Evolutionary conservation across 2,113 vertebrate genomes (phyloP), one percentile per base, ranked within the genome.

Genomic region (Centropus unirufus): DNA sequence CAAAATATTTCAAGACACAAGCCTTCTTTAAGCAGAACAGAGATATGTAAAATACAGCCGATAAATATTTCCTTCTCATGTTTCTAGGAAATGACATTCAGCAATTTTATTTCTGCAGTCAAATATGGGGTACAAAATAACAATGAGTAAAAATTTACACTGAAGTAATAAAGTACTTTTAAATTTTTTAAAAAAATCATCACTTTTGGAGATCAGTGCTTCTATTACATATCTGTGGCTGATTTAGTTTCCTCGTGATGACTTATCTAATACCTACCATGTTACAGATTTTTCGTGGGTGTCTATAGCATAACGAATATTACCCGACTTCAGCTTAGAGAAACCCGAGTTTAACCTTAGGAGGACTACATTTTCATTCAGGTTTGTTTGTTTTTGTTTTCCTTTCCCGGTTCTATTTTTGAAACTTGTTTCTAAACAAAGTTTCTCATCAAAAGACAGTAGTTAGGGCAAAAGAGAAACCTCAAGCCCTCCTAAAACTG

Each of bases 391-490:
- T 36, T 36, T 36, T 36, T 36, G 27, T 66, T 91, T 89, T 74
- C 84, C 75, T 58, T 51, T 55, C 91, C n/a, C 3, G 75, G 57
- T 64, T 59, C 2, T 69, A 39, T 95, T 95, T 97, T 79, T 94
- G 32, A 81, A 93, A 93, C 81, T 96, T 68, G 59, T 83, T 97
- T 85, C 89, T 92, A 94, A 95, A 90, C 83, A 90, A 95, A 64
- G 86, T 83, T 97, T 89, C 64, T 89, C 14, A 54, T 88, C 70
- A 51, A 61, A 96, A 93, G 87, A 32, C 0, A 0, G 73, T 72
- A 59, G 83, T n/a, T 89, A 96, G 72, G 74, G 95, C 79, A 92
- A 96, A 94, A 95, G 46, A 83, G 81, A 95, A 93, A 49, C 26
- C 76, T 83, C 79, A 83, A 92, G 42, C 72, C 39, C 39, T 77